phyloP scores from a whole-genome alignment of 1,140 invertebrate species.

The Ceratoteleas bidentatus region DNA sequence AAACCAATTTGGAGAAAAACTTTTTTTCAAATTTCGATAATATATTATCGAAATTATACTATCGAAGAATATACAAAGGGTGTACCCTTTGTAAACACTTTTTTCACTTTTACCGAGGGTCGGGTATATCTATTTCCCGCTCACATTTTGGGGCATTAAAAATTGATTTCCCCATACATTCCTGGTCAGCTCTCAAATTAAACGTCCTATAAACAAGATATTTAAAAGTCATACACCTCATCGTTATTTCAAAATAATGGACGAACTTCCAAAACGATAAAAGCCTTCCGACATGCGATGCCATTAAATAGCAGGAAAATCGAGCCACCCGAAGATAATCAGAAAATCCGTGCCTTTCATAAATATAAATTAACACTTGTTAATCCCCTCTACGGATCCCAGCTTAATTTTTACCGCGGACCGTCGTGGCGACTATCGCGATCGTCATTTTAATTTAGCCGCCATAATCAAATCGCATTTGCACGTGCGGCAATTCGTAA shows the following conservation, averaged over 20 bases:
- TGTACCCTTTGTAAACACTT: too few relatives aligned
- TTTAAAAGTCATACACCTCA: neutral
- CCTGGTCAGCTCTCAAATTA: too few relatives aligned
- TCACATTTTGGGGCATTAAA: too few relatives aligned
- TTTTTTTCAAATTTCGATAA: too few relatives aligned
- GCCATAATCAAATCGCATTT: constrained; percentile 29
- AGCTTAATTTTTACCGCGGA: constrained; percentile 19
- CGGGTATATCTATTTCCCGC: too few relatives aligned
- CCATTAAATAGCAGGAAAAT: constrained; percentile 1
- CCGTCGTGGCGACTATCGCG: constrained; percentile 10
- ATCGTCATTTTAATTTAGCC: constrained; percentile 34
- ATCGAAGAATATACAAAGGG: too few relatives aligned
- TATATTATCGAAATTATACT: too few relatives aligned
- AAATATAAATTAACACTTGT: constrained; percentile 36
- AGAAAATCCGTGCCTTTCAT: constrained; percentile 18
- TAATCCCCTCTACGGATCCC: constrained; percentile 16
- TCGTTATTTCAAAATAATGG: neutral
- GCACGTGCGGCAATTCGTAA: constrained; percentile 27
- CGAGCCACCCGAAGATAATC: constrained; percentile 8
- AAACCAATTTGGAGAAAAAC: too few relatives aligned
- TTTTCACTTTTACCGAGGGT: too few relatives aligned
- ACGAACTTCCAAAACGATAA: neutral
- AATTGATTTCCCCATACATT: too few relatives aligned
- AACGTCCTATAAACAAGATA: too few relatives aligned
- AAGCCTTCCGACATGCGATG: neutral